Evolutionary conservation across 2,113 vertebrate species (phyloP), one percentile per base, ranked within the genome.

Genomic region (Spea multiplicata): DNA sequence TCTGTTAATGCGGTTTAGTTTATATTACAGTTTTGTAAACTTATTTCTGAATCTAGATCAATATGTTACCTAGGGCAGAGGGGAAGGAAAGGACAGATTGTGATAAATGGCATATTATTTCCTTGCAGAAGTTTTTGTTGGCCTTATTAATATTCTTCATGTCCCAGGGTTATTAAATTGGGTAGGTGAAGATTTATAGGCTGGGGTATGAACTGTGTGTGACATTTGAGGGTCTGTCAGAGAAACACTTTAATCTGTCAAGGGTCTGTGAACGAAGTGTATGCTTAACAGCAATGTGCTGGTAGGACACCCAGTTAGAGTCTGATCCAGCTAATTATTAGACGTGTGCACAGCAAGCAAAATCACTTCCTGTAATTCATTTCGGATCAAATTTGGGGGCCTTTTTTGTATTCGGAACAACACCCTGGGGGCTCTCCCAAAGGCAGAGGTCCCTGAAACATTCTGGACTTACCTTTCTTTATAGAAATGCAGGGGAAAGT

Each of bases 101-200:
- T 85, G 85, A 91, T 93, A 73, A 84, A 92, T 88, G 84, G 84
- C 88, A 88, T 89, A 89, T 88, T 78, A 71, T 78, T 62, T 89
- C 78, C 82, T 76, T 73, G 80, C 67, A 81, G 74, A 85, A 86
- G 78, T 84, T 79, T 53, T 80, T 87, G 78, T 82, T 84, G 80
- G 74, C 79, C 84, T 81, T 84, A 82, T 79, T 79, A 82, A 83
- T 86, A 83, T 85, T 88, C 89, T 90, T 90, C 90, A 91, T 89
- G 86, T 79, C 86, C 73, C 67, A 65, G 75, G 85, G 81, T 76
- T 82, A 81, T 89, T 89, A 88, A 88, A 85, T 86, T 67, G 67
- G 67, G 46, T 16, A 72, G 69, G 69, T 65, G 69, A 47, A 52
- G 69, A 79, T 79, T 79, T 66, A 79, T 66, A 71, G 16, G 59